These are phyloP conservation scores for Adela reaumurella DNA, from an alignment of 2,888 invertebrate genomes.

Conservation along the genomic window DNA sequence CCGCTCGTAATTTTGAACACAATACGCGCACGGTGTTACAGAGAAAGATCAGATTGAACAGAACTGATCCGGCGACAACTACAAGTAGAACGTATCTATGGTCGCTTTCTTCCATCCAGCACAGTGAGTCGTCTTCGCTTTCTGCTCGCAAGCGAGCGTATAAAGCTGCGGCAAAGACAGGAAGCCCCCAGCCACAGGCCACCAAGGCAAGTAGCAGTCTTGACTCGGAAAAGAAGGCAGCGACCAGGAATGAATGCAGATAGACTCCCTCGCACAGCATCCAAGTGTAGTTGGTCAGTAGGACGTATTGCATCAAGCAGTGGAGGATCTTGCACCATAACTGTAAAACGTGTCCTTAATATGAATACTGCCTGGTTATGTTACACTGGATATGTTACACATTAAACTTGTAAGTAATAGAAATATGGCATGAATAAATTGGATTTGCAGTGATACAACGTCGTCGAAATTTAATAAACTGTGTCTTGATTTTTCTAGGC, in stretches of 20 bases:
- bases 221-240: conserved; percentile 87
- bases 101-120: conserved; percentile 71
- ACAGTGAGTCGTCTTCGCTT: conserved; percentile 43
- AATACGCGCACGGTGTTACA: conserved; percentile 88
- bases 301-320: conserved; percentile 80
- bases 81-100: conserved; percentile 72
- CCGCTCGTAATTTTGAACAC: conserved; percentile 74
- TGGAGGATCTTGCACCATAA: conserved; percentile 78
- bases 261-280: conserved; percentile 95
- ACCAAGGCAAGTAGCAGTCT: conserved; percentile 79
- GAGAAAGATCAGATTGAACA: conserved; percentile 79
- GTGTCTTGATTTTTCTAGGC: no score
- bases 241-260: conserved; percentile 88
- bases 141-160: conserved; percentile 65
- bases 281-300: conserved; percentile 93
- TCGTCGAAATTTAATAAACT: no score
- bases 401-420: no score
- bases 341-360: no score
- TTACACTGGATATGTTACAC: no score
- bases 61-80: conserved; percentile 75
- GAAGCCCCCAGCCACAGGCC: conserved; percentile 81
- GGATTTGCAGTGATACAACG: no score
- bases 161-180: conserved; percentile 62
- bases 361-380: no score
- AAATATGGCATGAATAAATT: no score